A percentile compares a stretch with the other conserved stretches of the same genome.
Evolutionary conservation across 2,113 vertebrate genomes (phyloP).

Genomic region (Gymnorhina tibicen): DNA sequence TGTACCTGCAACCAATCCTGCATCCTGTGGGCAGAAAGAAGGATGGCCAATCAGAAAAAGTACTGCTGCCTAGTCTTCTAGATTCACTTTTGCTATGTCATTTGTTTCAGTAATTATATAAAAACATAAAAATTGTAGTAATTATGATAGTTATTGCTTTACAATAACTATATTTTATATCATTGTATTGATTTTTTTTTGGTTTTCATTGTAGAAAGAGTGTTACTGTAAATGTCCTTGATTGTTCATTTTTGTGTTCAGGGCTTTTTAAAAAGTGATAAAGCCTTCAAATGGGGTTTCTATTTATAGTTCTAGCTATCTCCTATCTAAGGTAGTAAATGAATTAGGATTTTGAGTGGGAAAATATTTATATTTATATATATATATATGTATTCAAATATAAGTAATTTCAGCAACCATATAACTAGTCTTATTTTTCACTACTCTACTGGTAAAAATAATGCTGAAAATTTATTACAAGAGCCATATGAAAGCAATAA

Average conservation of each 20-base stretch:
- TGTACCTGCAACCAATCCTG: neutral
- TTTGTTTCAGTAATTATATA: neutral
- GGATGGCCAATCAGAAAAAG: neutral
- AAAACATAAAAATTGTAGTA: neutral
- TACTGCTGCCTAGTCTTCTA: neutral
- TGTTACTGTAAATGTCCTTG: neutral
- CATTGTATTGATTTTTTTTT: neutral
- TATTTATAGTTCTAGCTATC: neutral
- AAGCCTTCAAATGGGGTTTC: neutral
- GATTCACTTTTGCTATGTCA: neutral
- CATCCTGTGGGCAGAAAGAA: neutral
- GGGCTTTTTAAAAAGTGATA: neutral
- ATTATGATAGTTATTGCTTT: neutral
- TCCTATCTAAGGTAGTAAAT: neutral
- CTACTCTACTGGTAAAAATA: conserved; percentile 48
- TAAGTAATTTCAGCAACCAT: conserved; percentile 21
- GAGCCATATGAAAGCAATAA: conserved; percentile 57
- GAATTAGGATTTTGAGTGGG: neutral
- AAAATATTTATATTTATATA: neutral
- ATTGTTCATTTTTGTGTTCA: neutral
- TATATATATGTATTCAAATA: neutral
- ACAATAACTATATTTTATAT: neutral
- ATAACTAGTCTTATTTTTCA: conserved; percentile 17
- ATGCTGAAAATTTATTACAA: conserved; percentile 57
- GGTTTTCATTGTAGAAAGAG: neutral